Evolutionary conservation across 2,888 invertebrate species (phyloP).

Genomic region (Cotesia congregata): DNA sequence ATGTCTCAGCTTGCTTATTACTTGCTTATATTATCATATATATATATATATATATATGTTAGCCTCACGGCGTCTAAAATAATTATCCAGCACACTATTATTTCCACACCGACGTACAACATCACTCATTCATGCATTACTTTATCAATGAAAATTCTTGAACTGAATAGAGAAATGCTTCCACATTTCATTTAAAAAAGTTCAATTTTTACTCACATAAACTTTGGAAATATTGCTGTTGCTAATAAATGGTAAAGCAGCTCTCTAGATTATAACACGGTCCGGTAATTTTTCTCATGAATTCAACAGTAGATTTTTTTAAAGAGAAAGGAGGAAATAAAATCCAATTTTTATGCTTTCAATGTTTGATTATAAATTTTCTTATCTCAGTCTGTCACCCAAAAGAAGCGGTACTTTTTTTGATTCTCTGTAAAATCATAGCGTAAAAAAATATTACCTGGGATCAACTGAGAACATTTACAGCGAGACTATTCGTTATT

Average conservation of each 20-base stretch:
- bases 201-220: not conserved
- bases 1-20: not conserved
- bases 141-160: not conserved
- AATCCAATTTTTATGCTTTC: no score
- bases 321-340: no score
- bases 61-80: not conserved
- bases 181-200: no score
- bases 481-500: conserved; percentile 40
- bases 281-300: no score
- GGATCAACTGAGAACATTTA: not conserved
- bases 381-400: not conserved
- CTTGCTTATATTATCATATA: not conserved
- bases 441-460: not conserved
- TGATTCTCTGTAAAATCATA: not conserved
- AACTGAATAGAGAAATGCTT: no score
- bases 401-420: not conserved
- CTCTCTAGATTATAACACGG: no score
- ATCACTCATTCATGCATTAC: not conserved
- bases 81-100: conserved; percentile 7
- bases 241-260: no score
- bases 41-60: not conserved
- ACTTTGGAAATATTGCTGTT: not conserved
- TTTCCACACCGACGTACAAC: not conserved
- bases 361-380: no score
- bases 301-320: no score